Conservation (phyloP, 2,888 invertebrate species). For the Pteria penguin region DNA sequence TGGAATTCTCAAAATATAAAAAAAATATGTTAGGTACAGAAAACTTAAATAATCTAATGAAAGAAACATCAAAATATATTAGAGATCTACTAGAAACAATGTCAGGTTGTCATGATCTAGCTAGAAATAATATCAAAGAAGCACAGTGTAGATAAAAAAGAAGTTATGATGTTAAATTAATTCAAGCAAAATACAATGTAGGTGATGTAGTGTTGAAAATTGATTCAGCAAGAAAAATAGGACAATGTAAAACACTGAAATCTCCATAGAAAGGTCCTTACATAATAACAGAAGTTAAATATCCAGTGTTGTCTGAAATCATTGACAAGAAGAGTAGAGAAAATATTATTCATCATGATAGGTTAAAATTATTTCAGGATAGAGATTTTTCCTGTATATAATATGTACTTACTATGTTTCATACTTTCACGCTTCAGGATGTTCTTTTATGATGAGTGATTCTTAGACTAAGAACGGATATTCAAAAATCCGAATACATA, state of each 20-base stretch:
- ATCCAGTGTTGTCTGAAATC: neutral
- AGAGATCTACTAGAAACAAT: constrained; percentile 5
- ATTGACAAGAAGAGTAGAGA: neutral
- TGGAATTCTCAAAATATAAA: too few relatives aligned
- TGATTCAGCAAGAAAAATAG: constrained; percentile 22
- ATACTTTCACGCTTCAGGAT: too few relatives aligned
- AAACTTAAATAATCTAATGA: neutral
- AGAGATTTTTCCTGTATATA: neutral
- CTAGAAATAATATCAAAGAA: neutral
- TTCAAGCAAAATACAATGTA: neutral
- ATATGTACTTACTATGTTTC: too few relatives aligned
- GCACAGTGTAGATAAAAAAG: neutral
- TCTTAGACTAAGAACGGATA: too few relatives aligned
- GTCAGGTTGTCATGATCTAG: constrained; percentile 5
- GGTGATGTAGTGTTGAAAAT: neutral
- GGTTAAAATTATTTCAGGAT: constrained; percentile 13
- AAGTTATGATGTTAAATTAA: neutral
- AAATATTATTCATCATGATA: constrained; percentile 21
- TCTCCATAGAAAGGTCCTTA: constrained; percentile 43
- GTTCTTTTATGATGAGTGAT: too few relatives aligned
- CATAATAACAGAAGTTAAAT: constrained; percentile 15
- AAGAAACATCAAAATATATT: neutral
- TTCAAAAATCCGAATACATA: too few relatives aligned
- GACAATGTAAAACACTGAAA: constrained; percentile 28
- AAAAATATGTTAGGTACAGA: constrained; percentile 20